Evolutionary conservation across 1,140 invertebrate genomes (phyloP), one percentile per base, ranked within the genome.

Genomic region (Cotesia typhae): DNA sequence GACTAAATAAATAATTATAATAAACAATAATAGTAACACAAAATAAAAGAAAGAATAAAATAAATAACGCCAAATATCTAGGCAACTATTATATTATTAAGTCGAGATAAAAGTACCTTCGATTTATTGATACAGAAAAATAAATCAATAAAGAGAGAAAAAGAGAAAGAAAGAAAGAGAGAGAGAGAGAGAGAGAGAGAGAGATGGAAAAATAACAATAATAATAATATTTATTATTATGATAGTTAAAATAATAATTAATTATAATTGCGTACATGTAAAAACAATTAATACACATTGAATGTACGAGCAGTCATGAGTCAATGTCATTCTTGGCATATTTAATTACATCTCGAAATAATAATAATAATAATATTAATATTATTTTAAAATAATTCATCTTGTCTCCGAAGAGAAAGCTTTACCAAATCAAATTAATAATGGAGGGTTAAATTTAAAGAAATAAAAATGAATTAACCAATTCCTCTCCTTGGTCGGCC

Each of bases 331-430:
- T 38, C 37, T 7, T 52, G 37, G 14, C 38, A 52, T 14, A 66
- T 66, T 66, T n/a, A 64, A 37, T 64, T n/a, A 64, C 61, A 36
- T 64, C 61, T 64, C 12, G 0, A 35, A 65, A 65, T 37, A 47
- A 47, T 47, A 47, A 47, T 28, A 28, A 28, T 28, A 28, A 28
- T 28, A 28, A 28, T 28, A 28, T 28, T 28, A 28, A 28, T 28
- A 28, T 28, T 28, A 28, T 28, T 28, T 28, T 28, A 28, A 28
- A 28, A 28, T 20, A 66, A 66, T 41, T 51, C 47, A 71, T 36
- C 65, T 69, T 71, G 47, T 57, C 61, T 71, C 35, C 51, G 28
- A 71, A 52, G 47, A 65, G 59, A 61, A 64, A 71, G 70, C 70
- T 71, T 71, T 38, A 71, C 63, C 70, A 71, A 71, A 70, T 47